Percentiles rank a stretch among this genome's conserved stretches.
phyloP scores from a whole-genome alignment of 2,113 vertebrate genomes.

The Corythornis vintsioides region DNA sequence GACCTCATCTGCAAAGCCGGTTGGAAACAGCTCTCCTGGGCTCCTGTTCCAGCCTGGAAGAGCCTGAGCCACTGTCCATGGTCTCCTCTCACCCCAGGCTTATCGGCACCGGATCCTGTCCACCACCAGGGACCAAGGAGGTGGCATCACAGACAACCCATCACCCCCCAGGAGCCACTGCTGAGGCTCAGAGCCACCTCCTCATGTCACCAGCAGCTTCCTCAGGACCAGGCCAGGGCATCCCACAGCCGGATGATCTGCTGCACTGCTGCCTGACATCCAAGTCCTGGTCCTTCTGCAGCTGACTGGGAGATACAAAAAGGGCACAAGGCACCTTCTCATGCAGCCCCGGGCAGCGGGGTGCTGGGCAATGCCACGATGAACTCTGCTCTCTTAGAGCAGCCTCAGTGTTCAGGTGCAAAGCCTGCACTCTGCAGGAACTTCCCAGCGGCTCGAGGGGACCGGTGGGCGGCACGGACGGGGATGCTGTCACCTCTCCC shows the following conservation, averaged over 20 bases:
- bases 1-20: neutral
- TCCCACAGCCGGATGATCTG: neutral
- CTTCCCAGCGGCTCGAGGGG: neutral
- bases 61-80: accelerated
- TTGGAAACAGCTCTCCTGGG: accelerated
- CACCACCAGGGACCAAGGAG: neutral
- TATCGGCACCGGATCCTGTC: neutral
- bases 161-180: accelerated
- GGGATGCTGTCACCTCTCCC: neutral
- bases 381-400: neutral
- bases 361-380: neutral
- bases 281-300: neutral
- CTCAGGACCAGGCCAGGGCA: neutral
- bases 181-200: neutral
- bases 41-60: neutral
- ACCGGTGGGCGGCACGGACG: neutral
- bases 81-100: neutral
- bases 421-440: neutral
- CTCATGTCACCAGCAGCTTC: neutral
- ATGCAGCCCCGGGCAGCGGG: neutral
- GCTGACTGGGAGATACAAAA: neutral
- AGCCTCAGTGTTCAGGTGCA: neutral
- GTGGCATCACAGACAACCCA: accelerated
- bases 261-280: neutral
- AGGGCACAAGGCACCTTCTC: neutral